Evolutionary conservation across 2,888 invertebrate genomes (phyloP).

Genomic region (Linnaemya tessellans): DNA sequence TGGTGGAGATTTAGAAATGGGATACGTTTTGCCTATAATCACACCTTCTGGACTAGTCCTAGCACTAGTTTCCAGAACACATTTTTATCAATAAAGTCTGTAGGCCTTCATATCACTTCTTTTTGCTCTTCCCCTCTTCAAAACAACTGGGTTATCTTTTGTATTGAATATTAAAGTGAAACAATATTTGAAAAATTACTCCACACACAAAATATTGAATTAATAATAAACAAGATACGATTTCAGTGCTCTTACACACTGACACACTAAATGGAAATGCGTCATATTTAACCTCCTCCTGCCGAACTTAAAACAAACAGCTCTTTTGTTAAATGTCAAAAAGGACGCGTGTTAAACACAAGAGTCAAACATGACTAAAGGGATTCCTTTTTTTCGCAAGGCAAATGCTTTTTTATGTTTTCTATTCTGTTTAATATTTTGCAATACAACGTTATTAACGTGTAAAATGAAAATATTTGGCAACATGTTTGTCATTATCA

Average conservation of each 20-base stretch:
- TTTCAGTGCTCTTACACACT: background rate
- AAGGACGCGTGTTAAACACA: conserved; percentile 70
- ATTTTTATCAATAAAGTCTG: too few species aligned
- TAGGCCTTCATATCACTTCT: too few species aligned
- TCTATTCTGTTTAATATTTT: conserved; percentile 20
- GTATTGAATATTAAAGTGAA: conserved; percentile 77
- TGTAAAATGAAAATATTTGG: conserved; percentile 76
- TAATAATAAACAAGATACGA: conserved; percentile 64
- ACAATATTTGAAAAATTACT: conserved; percentile 81
- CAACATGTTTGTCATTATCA: conserved; percentile 82
- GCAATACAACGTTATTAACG: conserved; percentile 67
- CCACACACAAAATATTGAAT: conserved; percentile 74
- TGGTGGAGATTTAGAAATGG: background rate
- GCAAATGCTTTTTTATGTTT: conserved; percentile 13
- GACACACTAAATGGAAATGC: background rate
- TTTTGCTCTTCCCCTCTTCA: background rate
- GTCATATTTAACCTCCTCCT: conserved; percentile 46
- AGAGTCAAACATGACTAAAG: conserved; percentile 70
- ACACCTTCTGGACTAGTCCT: too few species aligned
- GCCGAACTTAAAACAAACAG: conserved; percentile 47
- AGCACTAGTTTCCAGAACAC: too few species aligned
- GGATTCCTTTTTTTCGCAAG: conserved; percentile 49
- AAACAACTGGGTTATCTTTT: conserved; percentile 27
- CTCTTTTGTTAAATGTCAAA: conserved; percentile 70
- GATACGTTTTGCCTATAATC: background rate